phyloP scores from a whole-genome alignment of 2,113 vertebrate species.

The Euleptes europaea region DNA sequence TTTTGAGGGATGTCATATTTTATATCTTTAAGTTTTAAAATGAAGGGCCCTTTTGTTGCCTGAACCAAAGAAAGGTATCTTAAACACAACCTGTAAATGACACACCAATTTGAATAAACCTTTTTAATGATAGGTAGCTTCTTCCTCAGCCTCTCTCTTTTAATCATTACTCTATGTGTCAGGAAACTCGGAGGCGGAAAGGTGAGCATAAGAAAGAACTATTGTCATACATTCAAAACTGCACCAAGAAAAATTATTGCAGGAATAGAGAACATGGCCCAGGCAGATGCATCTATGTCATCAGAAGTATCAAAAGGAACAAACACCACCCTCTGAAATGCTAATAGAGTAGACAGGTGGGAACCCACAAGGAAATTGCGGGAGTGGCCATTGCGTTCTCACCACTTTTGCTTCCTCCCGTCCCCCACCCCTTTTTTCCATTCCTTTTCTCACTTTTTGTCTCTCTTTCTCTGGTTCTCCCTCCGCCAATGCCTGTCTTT shows the following conservation, averaged over 20 bases:
- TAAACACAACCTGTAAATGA: conserved; percentile 47
- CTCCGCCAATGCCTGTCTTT: no score
- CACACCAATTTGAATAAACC: neutral
- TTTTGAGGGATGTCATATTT: conserved; percentile 66
- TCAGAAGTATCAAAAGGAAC: no score
- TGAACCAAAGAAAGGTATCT: conserved; percentile 44
- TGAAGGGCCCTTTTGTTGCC: conserved; percentile 53
- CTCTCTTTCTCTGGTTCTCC: no score
- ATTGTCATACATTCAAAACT: neutral
- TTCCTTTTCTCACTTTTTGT: no score
- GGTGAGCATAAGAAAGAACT: neutral
- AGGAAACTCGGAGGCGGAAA: neutral
- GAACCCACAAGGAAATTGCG: no score
- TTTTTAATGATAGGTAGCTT: conserved; percentile 1
- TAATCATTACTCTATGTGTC: neutral
- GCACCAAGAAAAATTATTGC: neutral
- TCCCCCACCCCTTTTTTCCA: no score
- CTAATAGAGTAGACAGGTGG: no score
- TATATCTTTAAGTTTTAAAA: conserved; percentile 59
- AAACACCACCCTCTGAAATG: no score
- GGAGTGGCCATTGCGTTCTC: no score
- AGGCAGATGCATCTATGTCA: no score
- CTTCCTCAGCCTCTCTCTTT: conserved; percentile 11
- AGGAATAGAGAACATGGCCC: no score
- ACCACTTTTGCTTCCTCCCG: no score